Evolutionary conservation across 1,140 invertebrate species (phyloP).

Genomic region (Thrips palmi): DNA sequence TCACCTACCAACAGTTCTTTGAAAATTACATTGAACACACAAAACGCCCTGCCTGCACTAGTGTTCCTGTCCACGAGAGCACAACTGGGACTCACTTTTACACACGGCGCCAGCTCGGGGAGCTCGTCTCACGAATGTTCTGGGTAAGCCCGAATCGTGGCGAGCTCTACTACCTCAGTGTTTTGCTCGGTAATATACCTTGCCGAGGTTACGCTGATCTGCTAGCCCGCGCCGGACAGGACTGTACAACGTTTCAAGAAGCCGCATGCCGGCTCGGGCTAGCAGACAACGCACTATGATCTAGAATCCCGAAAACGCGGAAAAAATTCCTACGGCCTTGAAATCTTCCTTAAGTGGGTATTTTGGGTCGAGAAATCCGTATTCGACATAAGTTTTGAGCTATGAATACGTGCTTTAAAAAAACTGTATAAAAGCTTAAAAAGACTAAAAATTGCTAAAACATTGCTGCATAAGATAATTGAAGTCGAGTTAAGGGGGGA

Average conservation of each 20-base stretch:
- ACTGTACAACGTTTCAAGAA: slow-evolving; percentile 3
- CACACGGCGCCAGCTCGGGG: not conserved
- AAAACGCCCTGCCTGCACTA: not conserved
- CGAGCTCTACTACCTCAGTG: too few species aligned
- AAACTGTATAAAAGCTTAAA: too few species aligned
- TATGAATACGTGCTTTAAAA: too few species aligned
- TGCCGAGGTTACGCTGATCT: slow-evolving; percentile 1
- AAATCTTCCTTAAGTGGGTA: too few species aligned
- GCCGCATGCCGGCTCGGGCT: slow-evolving; percentile 1
- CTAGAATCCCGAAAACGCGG: too few species aligned
- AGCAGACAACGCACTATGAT: not conserved
- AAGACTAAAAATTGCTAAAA: too few species aligned
- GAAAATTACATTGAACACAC: slow-evolving; percentile 2
- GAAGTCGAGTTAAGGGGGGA: too few species aligned
- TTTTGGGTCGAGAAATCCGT: too few species aligned
- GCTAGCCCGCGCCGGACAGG: not conserved
- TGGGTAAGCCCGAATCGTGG: not conserved
- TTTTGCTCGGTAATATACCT: not conserved
- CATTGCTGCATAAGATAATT: too few species aligned
- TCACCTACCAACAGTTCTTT: not conserved
- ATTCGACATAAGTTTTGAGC: too few species aligned
- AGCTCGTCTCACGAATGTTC: not conserved
- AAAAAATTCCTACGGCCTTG: too few species aligned
- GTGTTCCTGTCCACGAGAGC: too few species aligned
- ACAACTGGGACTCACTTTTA: not conserved